Base-by-base conservation (phyloP, 1,140 invertebrate genomes). In the Vanessa tameamea region DNA sequence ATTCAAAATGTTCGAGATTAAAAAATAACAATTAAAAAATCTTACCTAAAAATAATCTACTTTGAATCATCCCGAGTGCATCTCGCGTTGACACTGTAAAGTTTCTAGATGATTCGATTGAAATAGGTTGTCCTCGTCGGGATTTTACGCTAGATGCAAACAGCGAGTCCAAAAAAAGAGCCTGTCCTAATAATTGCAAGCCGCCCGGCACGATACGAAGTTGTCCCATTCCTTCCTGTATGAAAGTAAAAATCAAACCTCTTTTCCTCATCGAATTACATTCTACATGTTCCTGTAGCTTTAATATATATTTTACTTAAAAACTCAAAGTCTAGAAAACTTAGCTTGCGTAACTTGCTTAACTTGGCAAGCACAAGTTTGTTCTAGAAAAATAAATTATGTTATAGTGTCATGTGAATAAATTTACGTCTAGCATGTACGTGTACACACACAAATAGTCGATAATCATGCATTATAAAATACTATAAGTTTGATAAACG, bases 151-250 rank as follows among this genome's bases (percentile, higher is more conserved):
- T 96, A 11, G 97, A 96, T 31, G 97, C 97, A 85, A 98, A 96
- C 64, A 99, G 92, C 72, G 96, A 95, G 86, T 98, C 96, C 82
- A 98, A 92, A 76, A 99, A 96, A 82, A 98, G 95, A 31, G 97
- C 96, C 88, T 98, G 96, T 43, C 98, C 98, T 75, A 96, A 95
- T 51, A 99, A 92, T 83, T 97, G 96, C 65, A 99, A 93, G 31
- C 98, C 98, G 68, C 97, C 96, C 57, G 96, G 95, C 59, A 97
- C 95, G 76, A 99, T 97, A 91, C 96, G 96, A 43, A 99, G 93
- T 81, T 97, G 96, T 50, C 98, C 98, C 95, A 99, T 98, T 65
- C 98, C 98, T 86, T 98, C 96, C 98, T 99, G 92, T 65, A 95
- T 93, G 73, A 63, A 50, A 61, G 68, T 68, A 67, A 48, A 61